Evolutionary conservation across 2,888 invertebrate genomes (phyloP), one percentile per base, ranked within the genome.

Genomic region (Rhagonycha lutea): DNA sequence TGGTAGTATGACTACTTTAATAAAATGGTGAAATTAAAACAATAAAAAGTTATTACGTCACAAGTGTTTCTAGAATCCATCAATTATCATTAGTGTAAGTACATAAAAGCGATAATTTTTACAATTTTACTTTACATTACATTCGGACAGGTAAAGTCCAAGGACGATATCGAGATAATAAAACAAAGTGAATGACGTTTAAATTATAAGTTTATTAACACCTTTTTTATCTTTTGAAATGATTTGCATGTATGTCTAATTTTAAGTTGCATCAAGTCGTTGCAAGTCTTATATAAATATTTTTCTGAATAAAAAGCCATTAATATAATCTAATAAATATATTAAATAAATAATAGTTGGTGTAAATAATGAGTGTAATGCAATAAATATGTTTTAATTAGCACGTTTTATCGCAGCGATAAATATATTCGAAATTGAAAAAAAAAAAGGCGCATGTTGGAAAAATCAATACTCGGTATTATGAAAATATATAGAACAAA

Each of bases 61-160:
- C 47, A 47, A 47, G n/a, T 47, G n/a, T 47, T 47, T 47, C 47
- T 47, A n/a, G 47, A 47, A 47, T 47, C n/a, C 47, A 47, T 47
- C 47, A 47, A 47, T 47, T 47, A 47, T 47, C 47, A n/a, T 47
- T 47, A 47, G n/a, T 7, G 47, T 47, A 47, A 47, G 47, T 47
- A 47, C 47, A 47, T 47, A 47, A 47, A 47, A 47, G 47, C 47
- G 47, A 47, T 47, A 47, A 47, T n/a, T 47, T 47, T n/a, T n/a
- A 47, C 8, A 47, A 47, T 47, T 47, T 47, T 26, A 26, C 26
- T 26, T 26, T 47, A n/a, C 47, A n/a, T 47, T n/a, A 47, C n/a
- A 47, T 65, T 65, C 23, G n/a, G 63, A n/a, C 12, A 77, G 77
- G 77, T 74, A 69, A 77, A 77, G 74, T 77, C 77, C 77, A 74